Base-by-base conservation (phyloP, 2,888 invertebrate species). In the Caenorhabditis sp. region DNA sequence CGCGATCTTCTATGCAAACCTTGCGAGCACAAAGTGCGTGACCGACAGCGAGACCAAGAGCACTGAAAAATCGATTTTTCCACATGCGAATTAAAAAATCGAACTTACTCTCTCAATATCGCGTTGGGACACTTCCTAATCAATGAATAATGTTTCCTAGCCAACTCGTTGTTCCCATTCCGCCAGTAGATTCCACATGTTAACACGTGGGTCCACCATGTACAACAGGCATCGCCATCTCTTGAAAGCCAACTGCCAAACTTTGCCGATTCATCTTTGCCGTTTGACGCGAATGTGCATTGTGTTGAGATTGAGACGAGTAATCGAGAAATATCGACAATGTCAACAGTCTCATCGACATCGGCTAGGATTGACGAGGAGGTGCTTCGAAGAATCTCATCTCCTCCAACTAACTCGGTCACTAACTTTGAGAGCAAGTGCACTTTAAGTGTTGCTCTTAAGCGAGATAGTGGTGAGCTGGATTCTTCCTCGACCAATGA, bases 131-230 rank as follows among this genome's bases (percentile, higher is more conserved):
- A 82, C 50, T 79, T 81, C 1, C 87, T 59, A 25, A 87, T 82
- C 3, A 84, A 25, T 1, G 86, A 74, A 68, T 87, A 87, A 68
- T 86, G 84, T 52, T 79, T 82, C 52, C 83, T 72, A 12, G 87
- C 86, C 31, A 71, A 38, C 14, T 80, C 72, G 25, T 57, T 76
- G 57, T 82, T 81, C n/a, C 78, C 81, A 57, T 76, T 76, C 36
- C 77, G 70, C 77, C 76, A 80, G 52, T 67, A 77, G 20, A 86
- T 72, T 12, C 84, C 87, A 71, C 86, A 85, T 4, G 82, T 83
- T 17, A 87, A 59, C 12, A 87, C 71, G 67, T 87, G 84, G 3
- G 85, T 78, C 87, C 87, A 87, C 87, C 87, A 87, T 0, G 82
- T 82, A 59, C 85, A 87, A 49, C 83, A 69, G 17, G 81, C 82